Conservation (phyloP, 2,797 vertebrate genomes). For the Pseudotriccus pelzelni region DNA sequence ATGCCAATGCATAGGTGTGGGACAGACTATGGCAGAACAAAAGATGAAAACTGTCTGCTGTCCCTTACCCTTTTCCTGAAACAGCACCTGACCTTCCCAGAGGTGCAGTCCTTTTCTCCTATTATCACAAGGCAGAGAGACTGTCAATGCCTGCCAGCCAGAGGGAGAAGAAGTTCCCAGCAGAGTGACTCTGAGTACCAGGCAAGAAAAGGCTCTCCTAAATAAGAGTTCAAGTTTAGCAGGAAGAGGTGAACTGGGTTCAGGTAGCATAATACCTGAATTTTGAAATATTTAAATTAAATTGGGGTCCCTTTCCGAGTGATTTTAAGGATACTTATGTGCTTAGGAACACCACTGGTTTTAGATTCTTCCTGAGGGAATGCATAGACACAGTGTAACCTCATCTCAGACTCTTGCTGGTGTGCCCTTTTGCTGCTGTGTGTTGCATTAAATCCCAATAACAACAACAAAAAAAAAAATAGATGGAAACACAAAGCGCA, state of each 20-base stretch:
- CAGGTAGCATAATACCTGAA: background rate
- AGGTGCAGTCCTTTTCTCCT: background rate
- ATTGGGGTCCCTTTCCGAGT: background rate
- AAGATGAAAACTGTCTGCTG: background rate
- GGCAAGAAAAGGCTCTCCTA: background rate
- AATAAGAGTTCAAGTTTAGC: background rate
- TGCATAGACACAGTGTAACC: background rate
- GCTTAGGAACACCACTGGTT: background rate
- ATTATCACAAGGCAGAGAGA: background rate
- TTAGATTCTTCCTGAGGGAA: background rate
- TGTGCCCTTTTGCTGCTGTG: background rate
- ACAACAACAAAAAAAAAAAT: background rate
- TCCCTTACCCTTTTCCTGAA: background rate
- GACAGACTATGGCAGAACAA: background rate
- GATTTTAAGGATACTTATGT: background rate
- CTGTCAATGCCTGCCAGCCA: background rate
- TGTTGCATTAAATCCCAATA: background rate
- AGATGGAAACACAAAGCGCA: background rate
- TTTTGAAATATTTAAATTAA: background rate
- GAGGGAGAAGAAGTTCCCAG: background rate
- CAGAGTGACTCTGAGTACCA: too few species aligned
- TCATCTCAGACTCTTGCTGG: background rate
- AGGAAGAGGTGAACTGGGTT: background rate
- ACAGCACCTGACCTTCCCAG: background rate
- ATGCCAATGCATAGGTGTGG: background rate